phyloP scores from a whole-genome alignment of 2,797 vertebrate genomes.

The Gymnodraco acuticeps region DNA sequence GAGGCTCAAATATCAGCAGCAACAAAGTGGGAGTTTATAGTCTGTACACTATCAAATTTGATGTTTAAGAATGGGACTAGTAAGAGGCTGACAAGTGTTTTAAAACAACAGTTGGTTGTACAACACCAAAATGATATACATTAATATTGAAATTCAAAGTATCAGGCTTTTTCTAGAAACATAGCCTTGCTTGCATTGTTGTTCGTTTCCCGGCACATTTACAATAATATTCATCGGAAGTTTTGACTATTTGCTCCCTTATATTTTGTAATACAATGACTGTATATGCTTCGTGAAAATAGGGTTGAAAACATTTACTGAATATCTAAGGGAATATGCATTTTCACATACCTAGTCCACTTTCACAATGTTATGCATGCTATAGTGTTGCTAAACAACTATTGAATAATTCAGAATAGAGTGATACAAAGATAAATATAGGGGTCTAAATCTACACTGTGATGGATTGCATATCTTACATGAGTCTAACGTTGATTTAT shows the following conservation, averaged over 20 bases:
- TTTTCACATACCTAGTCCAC: background rate
- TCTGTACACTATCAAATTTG: too few relatives aligned
- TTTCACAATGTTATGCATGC: background rate
- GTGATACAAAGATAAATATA: constrained; percentile 1
- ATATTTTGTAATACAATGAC: background rate
- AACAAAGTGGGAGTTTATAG: background rate
- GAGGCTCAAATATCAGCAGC: constrained; percentile 1
- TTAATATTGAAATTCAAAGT: constrained; percentile 1
- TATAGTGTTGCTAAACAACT: background rate
- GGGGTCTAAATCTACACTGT: background rate
- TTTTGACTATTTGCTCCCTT: background rate
- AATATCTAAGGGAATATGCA: constrained; percentile 7
- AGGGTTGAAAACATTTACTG: background rate
- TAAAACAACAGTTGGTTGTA: background rate
- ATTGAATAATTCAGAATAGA: background rate
- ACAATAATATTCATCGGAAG: background rate
- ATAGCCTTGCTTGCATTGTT: background rate
- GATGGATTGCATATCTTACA: constrained; percentile 2
- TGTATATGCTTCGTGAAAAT: background rate
- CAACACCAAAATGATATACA: background rate
- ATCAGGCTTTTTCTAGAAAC: background rate
- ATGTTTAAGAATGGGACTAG: too few relatives aligned
- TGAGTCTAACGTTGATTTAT: constrained; percentile 4
- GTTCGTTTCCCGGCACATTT: background rate
- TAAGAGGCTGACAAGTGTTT: too few relatives aligned